Evolutionary conservation across 2,113 vertebrate genomes (phyloP).

Genomic region (Coryphaenoides rupestris): DNA sequence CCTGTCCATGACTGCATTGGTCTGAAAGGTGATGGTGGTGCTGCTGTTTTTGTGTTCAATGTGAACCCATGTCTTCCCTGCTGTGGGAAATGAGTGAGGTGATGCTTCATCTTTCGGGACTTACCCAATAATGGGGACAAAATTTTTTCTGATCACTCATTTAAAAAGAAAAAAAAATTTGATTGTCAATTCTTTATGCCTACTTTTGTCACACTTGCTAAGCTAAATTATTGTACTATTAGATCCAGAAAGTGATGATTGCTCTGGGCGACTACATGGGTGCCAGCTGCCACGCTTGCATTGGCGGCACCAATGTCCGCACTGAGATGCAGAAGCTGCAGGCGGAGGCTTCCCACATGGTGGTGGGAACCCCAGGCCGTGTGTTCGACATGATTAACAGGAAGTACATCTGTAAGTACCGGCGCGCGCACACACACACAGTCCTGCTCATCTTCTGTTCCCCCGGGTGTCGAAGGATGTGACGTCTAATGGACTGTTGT

Average conservation of each 20-base stretch:
- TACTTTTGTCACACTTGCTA: neutral
- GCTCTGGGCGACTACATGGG: conserved; percentile 70
- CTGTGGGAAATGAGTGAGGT: conserved; percentile 61
- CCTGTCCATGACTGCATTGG: conserved; percentile 44
- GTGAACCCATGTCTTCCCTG: conserved; percentile 4
- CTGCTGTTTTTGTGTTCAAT: neutral
- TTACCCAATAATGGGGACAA: conserved; percentile 67
- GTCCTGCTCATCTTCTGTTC: neutral
- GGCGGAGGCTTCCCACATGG: conserved; percentile 59
- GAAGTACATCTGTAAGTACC: conserved; percentile 56
- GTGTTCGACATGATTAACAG: conserved; percentile 67
- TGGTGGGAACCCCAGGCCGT: conserved; percentile 66
- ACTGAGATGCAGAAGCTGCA: conserved; percentile 62
- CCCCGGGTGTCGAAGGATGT: neutral
- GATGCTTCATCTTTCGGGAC: conserved; percentile 81
- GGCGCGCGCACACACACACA: too few species aligned
- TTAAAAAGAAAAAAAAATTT: too few species aligned
- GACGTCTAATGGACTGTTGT: neutral
- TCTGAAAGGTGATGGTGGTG: conserved; percentile 30
- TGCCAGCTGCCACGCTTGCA: conserved; percentile 66
- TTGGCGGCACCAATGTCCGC: conserved; percentile 62
- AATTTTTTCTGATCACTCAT: conserved; percentile 64
- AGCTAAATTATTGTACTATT: conserved; percentile 24
- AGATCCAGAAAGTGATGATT: conserved; percentile 71
- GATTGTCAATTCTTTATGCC: conserved; percentile 14